Evolutionary conservation across 1,140 invertebrate genomes (phyloP), one percentile per base, ranked within the genome.

Genomic region (Polypedilum vanderplanki): DNA sequence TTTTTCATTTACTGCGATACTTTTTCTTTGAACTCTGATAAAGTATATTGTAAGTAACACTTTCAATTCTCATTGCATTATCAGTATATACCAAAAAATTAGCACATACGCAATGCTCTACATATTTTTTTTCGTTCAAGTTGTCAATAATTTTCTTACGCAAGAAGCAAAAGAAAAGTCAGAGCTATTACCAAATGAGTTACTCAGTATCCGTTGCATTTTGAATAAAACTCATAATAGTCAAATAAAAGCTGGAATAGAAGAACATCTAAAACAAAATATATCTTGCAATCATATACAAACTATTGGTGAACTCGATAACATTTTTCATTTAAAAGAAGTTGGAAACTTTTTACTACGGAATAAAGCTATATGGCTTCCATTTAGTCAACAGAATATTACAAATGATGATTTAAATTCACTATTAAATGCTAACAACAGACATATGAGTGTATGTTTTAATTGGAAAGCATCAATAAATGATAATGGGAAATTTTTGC

Each of bases 371-470:
- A 76, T 77, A 33, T 83, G 77, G 75, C 40, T 76, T 17, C 18
- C 40, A n/a, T 20, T 74, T 12, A 79, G 79, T n/a, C 80, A 80
- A 67, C 78, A 76, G 7, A 81, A 78, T 41, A 82, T 81, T 18
- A 80, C 77, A 20, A 78, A 78, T 5, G 81, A 83, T 73, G 81
- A 82, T 57, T 82, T 82, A 22, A 82, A 83, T 75, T 79, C 77
- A 41, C 79, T 78, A 74, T 65, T 82, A 17, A 76, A 78, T 0
- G 77, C 64, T 9, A 78, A 77, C 74, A 77, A 80, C 40, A 77
- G 79, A n/a, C 81, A 83, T 74, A 79, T 78, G 8, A 82, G 80
- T 1, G 17, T 82, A 0, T 77, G 77, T 1, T 41, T 83, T 7
- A 79, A 76, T 73, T 83, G 81, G 81, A 79, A 77, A 57, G 80